These are phyloP conservation scores for Chiridota heheva DNA, from an alignment of 35 echinoderm and acorn worm genomes.

Conservation along the genomic window DNA sequence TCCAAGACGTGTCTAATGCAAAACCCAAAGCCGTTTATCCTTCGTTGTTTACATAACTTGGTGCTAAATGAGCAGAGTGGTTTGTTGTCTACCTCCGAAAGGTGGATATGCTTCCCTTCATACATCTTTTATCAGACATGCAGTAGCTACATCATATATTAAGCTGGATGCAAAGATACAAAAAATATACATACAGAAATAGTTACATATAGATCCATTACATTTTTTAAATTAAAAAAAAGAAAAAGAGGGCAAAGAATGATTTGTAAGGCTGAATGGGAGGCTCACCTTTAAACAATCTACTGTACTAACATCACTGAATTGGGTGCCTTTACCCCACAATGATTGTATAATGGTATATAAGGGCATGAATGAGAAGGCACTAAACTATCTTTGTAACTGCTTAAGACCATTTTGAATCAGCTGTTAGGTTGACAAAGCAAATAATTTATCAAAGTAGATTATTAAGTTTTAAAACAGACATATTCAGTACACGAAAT, in stretches of 20 bases:
- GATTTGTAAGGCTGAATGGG: too few relatives aligned
- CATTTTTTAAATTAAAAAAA: neutral
- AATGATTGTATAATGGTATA: too few relatives aligned
- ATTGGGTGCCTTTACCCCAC: too few relatives aligned
- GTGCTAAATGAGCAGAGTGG: conserved; percentile 96
- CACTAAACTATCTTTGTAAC: too few relatives aligned
- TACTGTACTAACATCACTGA: too few relatives aligned
- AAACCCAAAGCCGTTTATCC: conserved; percentile 92
- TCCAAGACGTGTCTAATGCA: conserved; percentile 98
- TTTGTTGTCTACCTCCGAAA: conserved; percentile 93
- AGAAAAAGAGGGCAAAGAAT: neutral
- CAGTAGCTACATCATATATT: neutral
- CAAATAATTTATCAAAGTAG: too few relatives aligned
- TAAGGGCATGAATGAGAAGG: too few relatives aligned
- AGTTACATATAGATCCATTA: neutral
- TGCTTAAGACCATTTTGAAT: too few relatives aligned
- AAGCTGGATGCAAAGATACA: neutral
- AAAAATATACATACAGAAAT: neutral
- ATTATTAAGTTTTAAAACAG: too few relatives aligned
- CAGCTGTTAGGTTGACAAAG: too few relatives aligned
- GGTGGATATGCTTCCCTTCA: conserved; percentile 99
- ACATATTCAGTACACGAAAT: too few relatives aligned
- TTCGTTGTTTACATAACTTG: conserved; percentile 94
- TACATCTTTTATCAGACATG: conserved; percentile 73
- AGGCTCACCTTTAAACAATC: too few relatives aligned